Evolutionary conservation across 2,888 invertebrate species (phyloP).

Genomic region (Andrena camellia): DNA sequence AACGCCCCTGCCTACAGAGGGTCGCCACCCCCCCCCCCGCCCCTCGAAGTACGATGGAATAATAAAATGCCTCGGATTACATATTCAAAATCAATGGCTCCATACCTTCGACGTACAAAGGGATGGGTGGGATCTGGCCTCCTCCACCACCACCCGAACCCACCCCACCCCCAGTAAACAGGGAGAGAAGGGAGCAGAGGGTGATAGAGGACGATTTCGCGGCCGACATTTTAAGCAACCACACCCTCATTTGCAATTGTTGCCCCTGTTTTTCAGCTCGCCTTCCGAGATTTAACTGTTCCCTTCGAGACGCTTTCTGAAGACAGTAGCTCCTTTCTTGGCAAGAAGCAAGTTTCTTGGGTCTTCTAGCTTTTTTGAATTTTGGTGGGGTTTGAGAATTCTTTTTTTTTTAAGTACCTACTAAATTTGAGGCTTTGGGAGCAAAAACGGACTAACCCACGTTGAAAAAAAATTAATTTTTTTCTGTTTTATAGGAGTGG

Average conservation of each 20-base stretch:
- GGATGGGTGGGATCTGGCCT: slow-evolving; percentile 74
- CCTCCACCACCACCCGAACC: slow-evolving; percentile 27
- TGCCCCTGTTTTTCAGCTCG: slow-evolving; percentile 49
- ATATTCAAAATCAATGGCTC: slow-evolving; percentile 84
- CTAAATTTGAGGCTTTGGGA: too few relatives aligned
- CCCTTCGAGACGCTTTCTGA: background rate
- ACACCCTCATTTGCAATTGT: slow-evolving; percentile 68
- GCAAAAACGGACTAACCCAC: too few relatives aligned
- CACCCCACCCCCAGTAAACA: background rate
- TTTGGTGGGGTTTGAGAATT: too few relatives aligned
- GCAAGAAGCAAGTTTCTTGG: too few relatives aligned
- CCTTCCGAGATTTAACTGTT: slow-evolving; percentile 35
- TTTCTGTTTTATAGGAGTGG: too few relatives aligned
- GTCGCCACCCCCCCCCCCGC: slow-evolving; percentile 59
- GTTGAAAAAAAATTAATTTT: too few relatives aligned
- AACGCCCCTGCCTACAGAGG: slow-evolving; percentile 68
- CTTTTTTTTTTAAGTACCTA: too few relatives aligned
- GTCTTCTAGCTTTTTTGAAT: too few relatives aligned
- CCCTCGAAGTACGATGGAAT: slow-evolving; percentile 78
- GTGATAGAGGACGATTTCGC: slow-evolving; percentile 61
- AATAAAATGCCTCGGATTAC: slow-evolving; percentile 84
- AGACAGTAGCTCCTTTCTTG: too few relatives aligned
- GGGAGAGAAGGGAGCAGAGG: slow-evolving; percentile 28
- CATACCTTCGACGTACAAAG: slow-evolving; percentile 74
- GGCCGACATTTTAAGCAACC: slow-evolving; percentile 77